These are phyloP conservation scores for Sarcophaga subvicina DNA, from an alignment of 2,888 invertebrate species.

Conservation along the genomic window DNA sequence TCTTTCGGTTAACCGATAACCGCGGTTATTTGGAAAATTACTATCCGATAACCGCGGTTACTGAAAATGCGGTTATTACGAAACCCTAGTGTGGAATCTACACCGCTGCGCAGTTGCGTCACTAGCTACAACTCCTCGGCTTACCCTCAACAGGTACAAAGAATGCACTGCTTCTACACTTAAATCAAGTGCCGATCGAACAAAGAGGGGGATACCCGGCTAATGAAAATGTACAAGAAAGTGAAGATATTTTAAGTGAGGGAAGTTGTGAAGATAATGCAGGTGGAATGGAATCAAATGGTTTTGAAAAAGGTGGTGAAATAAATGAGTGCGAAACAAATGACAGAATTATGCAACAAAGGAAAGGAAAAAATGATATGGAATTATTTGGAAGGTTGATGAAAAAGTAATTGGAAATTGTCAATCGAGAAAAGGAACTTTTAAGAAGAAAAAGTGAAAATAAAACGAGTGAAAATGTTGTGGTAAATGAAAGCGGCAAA, in stretches of 20 bases:
- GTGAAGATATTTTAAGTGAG: background rate
- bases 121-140: constrained; percentile 4
- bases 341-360: background rate
- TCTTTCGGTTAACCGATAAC: too few relatives aligned
- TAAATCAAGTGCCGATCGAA: constrained; percentile 1
- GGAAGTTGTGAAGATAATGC: background rate
- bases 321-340: constrained; percentile 1
- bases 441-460: constrained; percentile 9
- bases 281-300: too few relatives aligned
- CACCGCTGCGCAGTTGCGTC: constrained; percentile 22
- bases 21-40: too few relatives aligned
- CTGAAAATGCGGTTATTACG: too few relatives aligned
- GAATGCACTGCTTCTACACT: constrained; percentile 2
- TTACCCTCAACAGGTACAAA: constrained; percentile 35
- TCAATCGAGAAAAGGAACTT: constrained; percentile 19
- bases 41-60: too few relatives aligned
- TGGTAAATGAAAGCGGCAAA: too few relatives aligned
- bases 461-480: too few relatives aligned
- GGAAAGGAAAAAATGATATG: background rate
- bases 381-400: background rate
- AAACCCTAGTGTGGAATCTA: background rate
- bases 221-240: background rate
- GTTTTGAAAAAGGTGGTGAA: background rate
- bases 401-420: constrained; percentile 11
- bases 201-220: constrained; percentile 21